Conservation (phyloP, 2,888 invertebrate species). For the Nymphalis urticae region DNA sequence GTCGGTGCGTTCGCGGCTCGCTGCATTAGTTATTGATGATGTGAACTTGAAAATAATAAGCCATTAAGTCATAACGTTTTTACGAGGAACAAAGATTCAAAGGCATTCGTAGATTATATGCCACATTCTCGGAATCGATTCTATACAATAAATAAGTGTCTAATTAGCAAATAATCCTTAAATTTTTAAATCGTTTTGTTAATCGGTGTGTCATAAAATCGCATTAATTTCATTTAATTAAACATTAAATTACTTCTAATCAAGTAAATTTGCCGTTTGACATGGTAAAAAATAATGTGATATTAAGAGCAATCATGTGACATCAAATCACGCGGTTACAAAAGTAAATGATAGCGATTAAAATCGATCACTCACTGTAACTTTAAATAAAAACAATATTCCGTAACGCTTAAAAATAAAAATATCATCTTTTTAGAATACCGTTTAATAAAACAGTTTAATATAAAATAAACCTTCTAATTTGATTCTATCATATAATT, state of each 20-base stretch:
- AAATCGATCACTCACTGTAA: not conserved
- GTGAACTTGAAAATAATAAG: constrained; percentile 42
- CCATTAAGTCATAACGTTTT: constrained; percentile 36
- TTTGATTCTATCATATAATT: too few relatives aligned
- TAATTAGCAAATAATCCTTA: not conserved
- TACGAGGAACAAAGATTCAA: constrained; percentile 3
- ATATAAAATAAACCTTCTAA: too few relatives aligned
- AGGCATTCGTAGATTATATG: constrained; percentile 8
- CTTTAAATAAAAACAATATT: not conserved
- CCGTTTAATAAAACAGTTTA: not conserved
- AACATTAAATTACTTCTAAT: not conserved
- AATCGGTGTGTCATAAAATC: not conserved
- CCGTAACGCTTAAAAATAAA: not conserved
- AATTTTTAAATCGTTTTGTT: not conserved
- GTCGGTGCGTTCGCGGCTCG: constrained; percentile 46
- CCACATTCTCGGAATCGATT: constrained; percentile 3
- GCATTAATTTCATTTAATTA: not conserved
- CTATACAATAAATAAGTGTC: not conserved
- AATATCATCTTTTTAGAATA: not conserved
- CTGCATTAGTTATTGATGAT: constrained; percentile 42
- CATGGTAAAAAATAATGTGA: not conserved
- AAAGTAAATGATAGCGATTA: constrained; percentile 11
- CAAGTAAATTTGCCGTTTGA: not conserved
- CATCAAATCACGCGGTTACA: constrained; percentile 33
- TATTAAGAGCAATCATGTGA: constrained; percentile 29